phyloP scores from a whole-genome alignment of 1,140 invertebrate species.

The Mercenaria mercenaria region DNA sequence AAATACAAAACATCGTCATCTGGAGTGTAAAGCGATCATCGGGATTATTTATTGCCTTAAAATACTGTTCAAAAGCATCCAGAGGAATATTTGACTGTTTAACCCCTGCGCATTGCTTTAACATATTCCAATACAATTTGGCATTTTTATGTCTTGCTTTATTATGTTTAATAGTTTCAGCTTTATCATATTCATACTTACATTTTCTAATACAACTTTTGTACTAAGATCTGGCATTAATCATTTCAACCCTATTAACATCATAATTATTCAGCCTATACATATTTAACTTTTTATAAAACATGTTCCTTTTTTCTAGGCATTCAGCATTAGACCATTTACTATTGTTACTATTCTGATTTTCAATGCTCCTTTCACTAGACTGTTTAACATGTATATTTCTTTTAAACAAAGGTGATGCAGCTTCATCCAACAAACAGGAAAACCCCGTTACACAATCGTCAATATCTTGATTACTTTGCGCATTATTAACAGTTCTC shows the following conservation, averaged over 20 bases:
- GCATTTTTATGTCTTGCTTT: neutral
- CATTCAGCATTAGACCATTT: neutral
- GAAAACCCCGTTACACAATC: neutral
- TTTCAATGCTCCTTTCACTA: too few relatives aligned
- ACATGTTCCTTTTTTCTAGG: neutral
- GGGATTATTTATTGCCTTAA: neutral
- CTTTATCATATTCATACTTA: constrained; percentile 2
- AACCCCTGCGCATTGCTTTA: neutral
- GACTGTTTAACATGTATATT: too few relatives aligned
- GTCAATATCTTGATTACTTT: neutral
- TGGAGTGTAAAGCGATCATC: constrained; percentile 16
- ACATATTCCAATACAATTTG: constrained; percentile 13
- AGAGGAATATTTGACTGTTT: neutral
- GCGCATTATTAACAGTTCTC: neutral
- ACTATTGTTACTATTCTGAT: neutral
- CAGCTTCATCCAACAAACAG: neutral
- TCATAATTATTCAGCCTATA: neutral
- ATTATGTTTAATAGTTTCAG: neutral
- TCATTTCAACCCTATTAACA: neutral
- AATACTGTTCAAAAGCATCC: constrained; percentile 15
- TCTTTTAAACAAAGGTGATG: neutral
- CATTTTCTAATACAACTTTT: neutral
- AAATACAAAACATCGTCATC: constrained; percentile 36
- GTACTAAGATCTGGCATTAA: neutral
- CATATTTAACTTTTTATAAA: neutral